phyloP scores from a whole-genome alignment of 2,113 vertebrate genomes.

The Prinia subflava region DNA sequence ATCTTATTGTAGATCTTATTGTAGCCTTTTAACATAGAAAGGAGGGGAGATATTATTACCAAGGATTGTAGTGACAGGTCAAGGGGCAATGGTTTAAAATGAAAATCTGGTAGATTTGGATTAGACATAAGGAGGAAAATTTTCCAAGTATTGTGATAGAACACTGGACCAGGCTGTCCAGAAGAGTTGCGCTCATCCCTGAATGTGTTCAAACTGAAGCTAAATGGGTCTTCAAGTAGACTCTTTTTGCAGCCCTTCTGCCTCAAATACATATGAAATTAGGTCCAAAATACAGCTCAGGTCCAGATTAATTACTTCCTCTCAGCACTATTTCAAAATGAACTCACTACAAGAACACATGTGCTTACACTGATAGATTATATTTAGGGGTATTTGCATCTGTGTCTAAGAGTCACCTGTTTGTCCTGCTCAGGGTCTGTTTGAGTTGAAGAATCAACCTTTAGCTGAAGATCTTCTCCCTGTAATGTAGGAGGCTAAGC shows the following conservation, averaged over 20 bases:
- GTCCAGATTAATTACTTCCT: neutral
- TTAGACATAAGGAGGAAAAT: neutral
- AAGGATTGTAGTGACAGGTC: neutral
- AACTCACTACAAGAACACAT: neutral
- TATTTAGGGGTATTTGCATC: neutral
- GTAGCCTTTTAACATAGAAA: neutral
- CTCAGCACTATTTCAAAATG: neutral
- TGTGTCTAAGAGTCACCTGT: neutral
- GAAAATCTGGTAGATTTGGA: neutral
- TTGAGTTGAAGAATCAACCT: neutral
- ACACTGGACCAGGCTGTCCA: neutral
- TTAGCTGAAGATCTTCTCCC: neutral
- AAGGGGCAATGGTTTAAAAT: neutral
- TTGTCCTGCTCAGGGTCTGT: too few relatives aligned
- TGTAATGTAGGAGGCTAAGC: neutral
- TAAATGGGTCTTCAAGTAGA: neutral
- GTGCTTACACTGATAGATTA: neutral
- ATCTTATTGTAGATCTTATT: neutral
- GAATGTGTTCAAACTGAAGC: neutral
- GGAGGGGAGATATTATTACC: neutral
- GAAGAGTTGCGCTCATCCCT: neutral
- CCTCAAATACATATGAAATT: neutral
- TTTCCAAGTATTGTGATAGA: neutral
- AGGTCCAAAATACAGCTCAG: neutral
- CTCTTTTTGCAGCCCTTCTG: neutral